phyloP scores from a whole-genome alignment of 2,797 vertebrate genomes.

The Uromys caudimaculatus region DNA sequence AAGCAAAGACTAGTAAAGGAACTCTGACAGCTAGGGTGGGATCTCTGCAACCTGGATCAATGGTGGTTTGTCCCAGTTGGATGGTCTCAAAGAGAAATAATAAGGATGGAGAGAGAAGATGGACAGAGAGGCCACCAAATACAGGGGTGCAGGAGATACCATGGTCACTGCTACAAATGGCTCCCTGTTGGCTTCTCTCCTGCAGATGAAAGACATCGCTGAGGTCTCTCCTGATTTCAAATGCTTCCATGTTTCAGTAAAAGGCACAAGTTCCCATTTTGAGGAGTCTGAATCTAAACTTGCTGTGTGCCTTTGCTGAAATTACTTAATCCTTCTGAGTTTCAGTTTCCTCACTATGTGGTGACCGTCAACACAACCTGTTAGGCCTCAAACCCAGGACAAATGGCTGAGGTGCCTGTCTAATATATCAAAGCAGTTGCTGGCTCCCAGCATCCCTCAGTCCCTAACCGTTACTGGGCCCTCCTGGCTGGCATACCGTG shows the following conservation, averaged over 20 bases:
- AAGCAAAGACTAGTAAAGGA: not conserved
- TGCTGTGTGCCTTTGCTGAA: not conserved
- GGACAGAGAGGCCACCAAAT: too few relatives aligned
- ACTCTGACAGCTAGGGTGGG: not conserved
- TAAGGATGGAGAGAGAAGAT: not conserved
- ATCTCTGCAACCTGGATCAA: conserved; percentile 2
- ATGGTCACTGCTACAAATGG: not conserved
- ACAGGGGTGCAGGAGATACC: not conserved
- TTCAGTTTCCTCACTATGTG: not conserved
- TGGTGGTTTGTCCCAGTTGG: not conserved
- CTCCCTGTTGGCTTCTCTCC: not conserved
- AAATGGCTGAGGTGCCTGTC: not conserved
- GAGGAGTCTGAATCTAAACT: not conserved
- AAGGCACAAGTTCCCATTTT: not conserved
- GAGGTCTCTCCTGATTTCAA: not conserved
- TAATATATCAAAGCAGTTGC: not conserved
- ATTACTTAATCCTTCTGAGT: not conserved
- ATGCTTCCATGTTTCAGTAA: not conserved
- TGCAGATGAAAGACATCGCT: not conserved
- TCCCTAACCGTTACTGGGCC: not conserved
- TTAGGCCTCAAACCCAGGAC: not conserved
- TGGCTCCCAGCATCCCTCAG: not conserved
- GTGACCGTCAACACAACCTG: not conserved
- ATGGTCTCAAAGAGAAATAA: conserved; percentile 25
- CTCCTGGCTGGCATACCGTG: not conserved